Evolutionary conservation across 2,113 vertebrate species (phyloP), one percentile per base, ranked within the genome.

Genomic region (Sciurus niger): DNA sequence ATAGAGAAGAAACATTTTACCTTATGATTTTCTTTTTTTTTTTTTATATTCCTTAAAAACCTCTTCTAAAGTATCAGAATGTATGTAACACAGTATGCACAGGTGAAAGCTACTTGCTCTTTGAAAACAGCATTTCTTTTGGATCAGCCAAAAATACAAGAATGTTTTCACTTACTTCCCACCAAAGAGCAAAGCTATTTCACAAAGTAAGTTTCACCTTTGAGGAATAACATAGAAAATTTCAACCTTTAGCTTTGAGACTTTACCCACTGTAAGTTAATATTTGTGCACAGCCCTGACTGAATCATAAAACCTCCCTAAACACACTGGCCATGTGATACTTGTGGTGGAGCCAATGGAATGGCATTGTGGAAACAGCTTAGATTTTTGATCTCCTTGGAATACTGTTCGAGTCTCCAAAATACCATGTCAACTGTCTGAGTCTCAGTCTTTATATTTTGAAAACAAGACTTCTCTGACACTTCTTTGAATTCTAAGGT

Each of bases 81-180:
- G 67, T 95, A 95, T 95, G 67, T 95, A 95, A 97, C 96, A 80
- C 6, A 82, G 92, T 92, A 74, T 79, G 60, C 93, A 93, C 95
- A 98, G 97, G 97, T 97, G 84, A 97, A 96, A 97, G 93, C 87
- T 93, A 95, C 91, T 96, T 94, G 93, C 79, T 93, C 91, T 97
- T 91, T 95, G 92, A 96, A 98, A 98, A 95, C 51, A 95, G 53
- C 87, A 93, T 87, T 96, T 95, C 95, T 96, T 96, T 96, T 95
- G 96, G 91, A 86, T 96, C 80, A 93, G 93, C 53, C 46, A 65
- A 95, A 98, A 96, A 93, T 88, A 80, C 84, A 67, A 58, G 79
- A 96, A 94, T 93, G 89, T 96, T 98, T 97, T 94, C 79, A 90
- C 73, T 97, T 89, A 83, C 90, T 97, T 80, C 67, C 70, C 94